Percentiles rank a stretch among this genome's conserved stretches.
Conservation (phyloP, 1,140 invertebrate genomes). For the Magallana angulata region DNA sequence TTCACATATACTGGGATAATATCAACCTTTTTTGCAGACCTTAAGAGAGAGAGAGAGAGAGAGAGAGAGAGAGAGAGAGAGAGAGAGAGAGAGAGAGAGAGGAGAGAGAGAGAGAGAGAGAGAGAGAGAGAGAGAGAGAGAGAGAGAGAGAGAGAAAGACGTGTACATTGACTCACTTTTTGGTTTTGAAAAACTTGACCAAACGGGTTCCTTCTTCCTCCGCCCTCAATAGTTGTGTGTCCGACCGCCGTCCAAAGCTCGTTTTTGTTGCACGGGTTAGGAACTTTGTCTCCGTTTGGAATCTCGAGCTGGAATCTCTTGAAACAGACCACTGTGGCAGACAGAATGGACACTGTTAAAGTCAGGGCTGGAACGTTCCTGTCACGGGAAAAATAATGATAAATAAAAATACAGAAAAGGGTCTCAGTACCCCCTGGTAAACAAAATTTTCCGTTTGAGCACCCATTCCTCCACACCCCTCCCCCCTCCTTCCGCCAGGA, state of each 20-base stretch:
- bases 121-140: too few species aligned
- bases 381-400: neutral
- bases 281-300: slow-evolving; percentile 29
- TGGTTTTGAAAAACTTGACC: neutral
- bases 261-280: slow-evolving; percentile 18
- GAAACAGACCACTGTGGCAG: neutral
- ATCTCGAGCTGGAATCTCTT: neutral
- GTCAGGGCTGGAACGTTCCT: neutral
- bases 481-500: too few species aligned
- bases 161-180: neutral
- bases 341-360: neutral
- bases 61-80: too few species aligned
- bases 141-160: too few species aligned
- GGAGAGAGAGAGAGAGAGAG: too few species aligned
- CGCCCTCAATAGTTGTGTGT: neutral
- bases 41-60: too few species aligned
- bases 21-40: too few species aligned
- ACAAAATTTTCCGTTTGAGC: neutral
- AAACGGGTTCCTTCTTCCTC: slow-evolving; percentile 2
- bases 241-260: neutral
- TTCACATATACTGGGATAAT: too few species aligned
- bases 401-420: neutral
- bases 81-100: too few species aligned
- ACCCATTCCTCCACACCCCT: neutral
- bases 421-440: neutral